Evolutionary conservation across 1,140 invertebrate species (phyloP).

Genomic region (Caligus rogercresseyi): DNA sequence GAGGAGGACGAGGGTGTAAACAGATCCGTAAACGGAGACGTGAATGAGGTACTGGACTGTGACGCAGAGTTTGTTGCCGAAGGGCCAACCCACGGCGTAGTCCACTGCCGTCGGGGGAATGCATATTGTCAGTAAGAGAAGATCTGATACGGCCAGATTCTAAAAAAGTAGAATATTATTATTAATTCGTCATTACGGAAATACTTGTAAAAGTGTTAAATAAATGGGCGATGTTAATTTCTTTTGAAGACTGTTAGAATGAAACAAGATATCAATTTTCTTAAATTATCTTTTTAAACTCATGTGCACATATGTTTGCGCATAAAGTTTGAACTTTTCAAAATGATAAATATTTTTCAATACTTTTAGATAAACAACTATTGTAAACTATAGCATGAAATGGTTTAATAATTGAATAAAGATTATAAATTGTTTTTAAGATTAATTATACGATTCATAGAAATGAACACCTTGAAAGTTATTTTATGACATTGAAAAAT

Average conservation of each 20-base stretch:
- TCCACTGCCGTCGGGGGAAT: slow-evolving; percentile 80
- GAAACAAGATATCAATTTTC: background rate
- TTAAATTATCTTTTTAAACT: no score
- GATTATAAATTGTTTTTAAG: no score
- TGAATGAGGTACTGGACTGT: slow-evolving; percentile 57
- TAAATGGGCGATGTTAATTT: background rate
- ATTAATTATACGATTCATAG: no score
- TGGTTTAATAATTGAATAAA: no score
- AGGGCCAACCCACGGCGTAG: slow-evolving; percentile 75
- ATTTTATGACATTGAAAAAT: no score
- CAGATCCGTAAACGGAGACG: slow-evolving; percentile 77
- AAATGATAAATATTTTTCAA: no score
- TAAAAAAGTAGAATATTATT: slow-evolving; percentile 30
- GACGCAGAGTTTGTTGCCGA: slow-evolving; percentile 76
- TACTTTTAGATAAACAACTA: no score
- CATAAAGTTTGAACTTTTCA: no score
- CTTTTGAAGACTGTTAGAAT: background rate
- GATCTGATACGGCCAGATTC: slow-evolving; percentile 68
- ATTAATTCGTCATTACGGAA: background rate
- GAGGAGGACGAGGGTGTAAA: slow-evolving; percentile 87
- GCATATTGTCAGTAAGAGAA: slow-evolving; percentile 86
- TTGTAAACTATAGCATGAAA: no score
- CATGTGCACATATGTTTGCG: no score
- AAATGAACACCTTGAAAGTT: no score
- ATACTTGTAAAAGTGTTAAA: background rate